Percentiles rank a stretch among this genome's conserved stretches.
These are phyloP conservation scores for Diachrysia chrysitis DNA, from an alignment of 2,888 invertebrate genomes.

Conservation along the genomic window DNA sequence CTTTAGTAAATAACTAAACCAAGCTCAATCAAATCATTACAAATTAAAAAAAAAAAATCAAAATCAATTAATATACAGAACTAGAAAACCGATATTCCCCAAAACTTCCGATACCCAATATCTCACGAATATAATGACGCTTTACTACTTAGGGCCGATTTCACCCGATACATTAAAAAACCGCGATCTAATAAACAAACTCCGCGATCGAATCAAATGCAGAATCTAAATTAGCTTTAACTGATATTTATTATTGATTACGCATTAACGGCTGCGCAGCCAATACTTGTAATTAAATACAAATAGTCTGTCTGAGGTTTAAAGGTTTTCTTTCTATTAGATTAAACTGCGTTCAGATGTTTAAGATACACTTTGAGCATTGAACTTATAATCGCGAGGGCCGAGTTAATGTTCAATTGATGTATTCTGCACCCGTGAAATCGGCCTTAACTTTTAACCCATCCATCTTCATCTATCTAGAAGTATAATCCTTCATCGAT, in stretches of 20 bases:
- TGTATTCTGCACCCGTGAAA: neutral
- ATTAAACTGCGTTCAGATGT: neutral
- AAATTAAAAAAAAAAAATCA: neutral
- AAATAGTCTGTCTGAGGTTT: too few species aligned
- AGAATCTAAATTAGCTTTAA: too few species aligned
- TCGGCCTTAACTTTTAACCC: constrained; percentile 18
- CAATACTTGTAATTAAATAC: too few species aligned
- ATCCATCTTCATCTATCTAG: constrained; percentile 72
- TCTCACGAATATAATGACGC: neutral
- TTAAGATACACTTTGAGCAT: neutral
- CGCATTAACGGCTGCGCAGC: too few species aligned
- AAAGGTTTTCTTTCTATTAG: too few species aligned
- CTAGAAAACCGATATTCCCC: neutral
- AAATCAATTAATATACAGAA: constrained; percentile 1
- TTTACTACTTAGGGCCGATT: neutral
- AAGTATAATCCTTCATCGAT: constrained; percentile 59
- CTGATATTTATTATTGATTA: too few species aligned
- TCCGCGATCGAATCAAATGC: neutral
- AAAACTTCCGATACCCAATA: neutral
- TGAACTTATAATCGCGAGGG: neutral
- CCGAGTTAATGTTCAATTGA: neutral
- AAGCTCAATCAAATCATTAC: too few species aligned
- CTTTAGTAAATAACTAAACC: too few species aligned
- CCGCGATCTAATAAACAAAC: too few species aligned
- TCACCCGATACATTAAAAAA: neutral